These are phyloP conservation scores for Mionectes olivaceus DNA, from an alignment of 2,797 vertebrate genomes.

Conservation along the genomic window DNA sequence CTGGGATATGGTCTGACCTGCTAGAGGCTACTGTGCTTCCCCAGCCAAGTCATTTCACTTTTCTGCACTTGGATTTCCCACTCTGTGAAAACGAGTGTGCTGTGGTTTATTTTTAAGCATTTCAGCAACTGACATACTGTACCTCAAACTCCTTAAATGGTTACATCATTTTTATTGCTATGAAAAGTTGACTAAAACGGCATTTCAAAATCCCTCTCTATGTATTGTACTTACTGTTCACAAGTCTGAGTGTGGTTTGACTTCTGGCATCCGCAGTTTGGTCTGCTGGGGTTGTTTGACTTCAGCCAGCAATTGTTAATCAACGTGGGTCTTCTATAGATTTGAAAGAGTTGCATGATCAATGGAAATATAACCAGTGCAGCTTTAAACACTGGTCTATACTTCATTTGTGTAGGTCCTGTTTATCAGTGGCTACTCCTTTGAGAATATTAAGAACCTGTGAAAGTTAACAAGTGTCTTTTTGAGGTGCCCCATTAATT, in stretches of 20 bases:
- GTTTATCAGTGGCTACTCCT: not conserved
- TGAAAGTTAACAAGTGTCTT: not conserved
- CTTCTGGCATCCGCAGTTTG: not conserved
- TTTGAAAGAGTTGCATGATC: not conserved
- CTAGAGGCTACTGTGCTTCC: not conserved
- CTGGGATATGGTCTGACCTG: not conserved
- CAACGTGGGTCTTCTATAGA: not conserved
- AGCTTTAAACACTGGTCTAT: not conserved
- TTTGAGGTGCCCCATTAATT: not conserved
- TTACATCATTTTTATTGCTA: slow-evolving; percentile 36
- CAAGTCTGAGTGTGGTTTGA: slow-evolving; percentile 34
- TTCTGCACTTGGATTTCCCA: not conserved
- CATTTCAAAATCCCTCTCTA: slow-evolving; percentile 39
- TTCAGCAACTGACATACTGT: slow-evolving; percentile 44
- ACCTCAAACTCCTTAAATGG: slow-evolving; percentile 36
- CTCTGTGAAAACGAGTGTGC: not conserved
- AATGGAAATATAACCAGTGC: not conserved
- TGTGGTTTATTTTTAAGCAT: slow-evolving; percentile 33
- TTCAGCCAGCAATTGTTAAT: not conserved
- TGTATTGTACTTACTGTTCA: slow-evolving; percentile 22
- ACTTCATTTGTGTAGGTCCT: not conserved
- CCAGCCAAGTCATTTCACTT: not conserved
- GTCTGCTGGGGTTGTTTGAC: not conserved
- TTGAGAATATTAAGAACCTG: not conserved
- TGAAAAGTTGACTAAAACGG: slow-evolving; percentile 35